Percentiles rank a stretch among this genome's conserved stretches.
Evolutionary conservation across 2,113 vertebrate species (phyloP).

Genomic region (Carassius auratus): DNA sequence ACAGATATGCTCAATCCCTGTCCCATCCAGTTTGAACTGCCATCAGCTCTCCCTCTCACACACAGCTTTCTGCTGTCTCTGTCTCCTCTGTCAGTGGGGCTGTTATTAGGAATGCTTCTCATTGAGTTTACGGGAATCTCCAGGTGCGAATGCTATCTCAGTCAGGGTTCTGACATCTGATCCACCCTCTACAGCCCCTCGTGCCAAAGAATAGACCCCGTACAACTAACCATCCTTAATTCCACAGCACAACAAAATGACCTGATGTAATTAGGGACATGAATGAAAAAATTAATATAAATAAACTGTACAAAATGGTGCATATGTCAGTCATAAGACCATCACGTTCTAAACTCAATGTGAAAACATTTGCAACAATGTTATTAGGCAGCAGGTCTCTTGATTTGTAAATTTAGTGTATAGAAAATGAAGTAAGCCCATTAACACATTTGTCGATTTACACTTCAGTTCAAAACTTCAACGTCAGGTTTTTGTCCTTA

Average conservation of each 20-base stretch:
- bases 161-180: slow-evolving; percentile 35
- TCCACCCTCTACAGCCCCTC: slow-evolving; percentile 8
- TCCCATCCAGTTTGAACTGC: background rate
- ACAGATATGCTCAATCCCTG: background rate
- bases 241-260: background rate
- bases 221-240: slow-evolving; percentile 16
- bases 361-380: background rate
- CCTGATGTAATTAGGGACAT: no score
- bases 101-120: slow-evolving; percentile 35
- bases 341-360: background rate
- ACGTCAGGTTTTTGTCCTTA: no score
- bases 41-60: background rate
- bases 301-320: background rate
- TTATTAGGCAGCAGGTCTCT: background rate
- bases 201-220: slow-evolving; percentile 45
- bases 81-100: background rate
- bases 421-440: background rate
- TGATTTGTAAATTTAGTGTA: background rate
- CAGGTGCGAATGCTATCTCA: slow-evolving; percentile 3
- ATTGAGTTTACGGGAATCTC: slow-evolving; percentile 21
- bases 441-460: no score
- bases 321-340: background rate
- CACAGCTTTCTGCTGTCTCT: background rate
- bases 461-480: no score
- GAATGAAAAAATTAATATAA: background rate